Evolutionary conservation across 2,888 invertebrate species (phyloP).

Genomic region (Torymus aiolomorphi): DNA sequence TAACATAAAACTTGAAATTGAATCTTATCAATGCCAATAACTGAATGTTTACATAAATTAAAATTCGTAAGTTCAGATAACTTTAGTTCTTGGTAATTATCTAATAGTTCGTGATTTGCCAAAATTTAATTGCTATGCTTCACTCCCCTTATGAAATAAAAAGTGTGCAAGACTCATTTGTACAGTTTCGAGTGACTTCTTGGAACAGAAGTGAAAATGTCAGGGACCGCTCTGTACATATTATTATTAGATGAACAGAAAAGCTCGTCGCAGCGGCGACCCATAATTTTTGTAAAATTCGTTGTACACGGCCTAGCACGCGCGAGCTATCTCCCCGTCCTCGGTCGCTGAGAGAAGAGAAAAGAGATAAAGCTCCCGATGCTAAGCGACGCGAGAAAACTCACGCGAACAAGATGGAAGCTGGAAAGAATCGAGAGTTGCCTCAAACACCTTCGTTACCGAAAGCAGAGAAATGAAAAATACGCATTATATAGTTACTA

Average conservation of each 20-base stretch:
- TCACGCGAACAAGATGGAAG: not conserved
- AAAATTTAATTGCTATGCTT: no score
- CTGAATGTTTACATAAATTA: no score
- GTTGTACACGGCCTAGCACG: constrained; percentile 52
- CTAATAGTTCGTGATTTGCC: no score
- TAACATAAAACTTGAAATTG: no score
- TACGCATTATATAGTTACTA: constrained; percentile 33
- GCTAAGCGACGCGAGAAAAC: no score
- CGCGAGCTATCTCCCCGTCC: constrained; percentile 40
- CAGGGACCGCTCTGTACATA: constrained; percentile 56
- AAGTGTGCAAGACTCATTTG: constrained; percentile 30
- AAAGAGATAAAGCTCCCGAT: not conserved
- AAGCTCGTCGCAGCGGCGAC: constrained; percentile 36
- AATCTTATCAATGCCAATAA: no score
- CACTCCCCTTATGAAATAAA: not conserved
- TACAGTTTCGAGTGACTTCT: constrained; percentile 14
- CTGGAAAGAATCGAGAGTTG: not conserved
- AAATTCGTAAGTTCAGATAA: no score
- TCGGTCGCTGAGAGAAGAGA: constrained; percentile 28
- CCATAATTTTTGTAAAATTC: constrained; percentile 55
- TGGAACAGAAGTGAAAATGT: constrained; percentile 6
- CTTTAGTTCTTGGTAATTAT: no score
- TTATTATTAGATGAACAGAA: constrained; percentile 41
- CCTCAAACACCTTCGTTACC: not conserved
- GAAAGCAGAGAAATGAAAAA: constrained; percentile 10